Evolutionary conservation across 2,888 invertebrate genomes (phyloP).

Genomic region (Cordylochernes scorpioides): DNA sequence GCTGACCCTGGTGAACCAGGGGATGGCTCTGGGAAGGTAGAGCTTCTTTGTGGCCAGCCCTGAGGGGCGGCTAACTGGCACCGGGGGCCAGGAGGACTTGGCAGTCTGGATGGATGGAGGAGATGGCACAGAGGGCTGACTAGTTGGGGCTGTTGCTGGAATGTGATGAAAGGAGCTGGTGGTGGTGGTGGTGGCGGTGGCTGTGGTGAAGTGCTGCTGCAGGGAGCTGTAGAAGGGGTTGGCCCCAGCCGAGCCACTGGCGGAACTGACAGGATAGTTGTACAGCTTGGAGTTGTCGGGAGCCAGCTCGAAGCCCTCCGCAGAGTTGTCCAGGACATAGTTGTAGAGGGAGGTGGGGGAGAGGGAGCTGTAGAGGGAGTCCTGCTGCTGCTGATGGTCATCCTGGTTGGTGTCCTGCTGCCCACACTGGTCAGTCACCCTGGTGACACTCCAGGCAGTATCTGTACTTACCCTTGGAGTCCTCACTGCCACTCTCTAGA

Average conservation of each 20-base stretch:
- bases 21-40: no score
- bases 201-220: no score
- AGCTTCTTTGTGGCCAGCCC: no score
- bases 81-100: no score
- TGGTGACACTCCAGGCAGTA: no score
- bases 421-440: no score
- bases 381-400: conserved; percentile 9
- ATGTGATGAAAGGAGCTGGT: conserved; percentile 4
- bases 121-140: not conserved
- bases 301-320: not conserved
- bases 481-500: conserved; percentile 15
- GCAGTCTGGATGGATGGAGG: conserved; percentile 1
- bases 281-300: conserved; percentile 2
- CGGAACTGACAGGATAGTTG: conserved; percentile 4
- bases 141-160: conserved; percentile 1
- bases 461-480: conserved; percentile 11
- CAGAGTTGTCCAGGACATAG: conserved; percentile 5
- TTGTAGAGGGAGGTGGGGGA: conserved; percentile 9
- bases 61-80: no score
- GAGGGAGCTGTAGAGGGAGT: conserved; percentile 9
- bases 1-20: no score
- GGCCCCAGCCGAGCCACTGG: no score
- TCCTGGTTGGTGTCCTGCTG: conserved; percentile 7
- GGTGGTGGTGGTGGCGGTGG: conserved; percentile 11
- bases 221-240: no score